A percentile compares a stretch with the other conserved stretches of the same genome.
These are phyloP conservation scores for Neoitamus cyanurus DNA, from an alignment of 2,888 invertebrate genomes.

Conservation along the genomic window DNA sequence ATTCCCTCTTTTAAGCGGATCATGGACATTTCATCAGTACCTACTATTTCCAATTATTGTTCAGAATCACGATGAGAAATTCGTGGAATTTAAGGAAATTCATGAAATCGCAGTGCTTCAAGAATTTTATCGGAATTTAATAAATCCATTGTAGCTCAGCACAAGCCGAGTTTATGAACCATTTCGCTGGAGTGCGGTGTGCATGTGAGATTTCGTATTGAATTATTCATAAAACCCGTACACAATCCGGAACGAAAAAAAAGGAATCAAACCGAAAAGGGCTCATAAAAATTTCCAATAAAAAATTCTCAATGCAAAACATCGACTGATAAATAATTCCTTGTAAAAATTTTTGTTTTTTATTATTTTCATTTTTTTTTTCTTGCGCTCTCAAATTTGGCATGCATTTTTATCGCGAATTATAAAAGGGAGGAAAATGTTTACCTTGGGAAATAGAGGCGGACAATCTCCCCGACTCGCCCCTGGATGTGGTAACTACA, in stretches of 20 bases:
- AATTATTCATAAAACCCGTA: neutral
- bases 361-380: neutral
- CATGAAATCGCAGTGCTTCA: neutral
- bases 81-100: neutral
- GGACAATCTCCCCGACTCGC: slow-evolving; percentile 85
- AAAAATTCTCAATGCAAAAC: neutral
- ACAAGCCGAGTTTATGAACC: neutral
- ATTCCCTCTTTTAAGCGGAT: neutral
- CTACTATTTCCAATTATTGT: neutral
- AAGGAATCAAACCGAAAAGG: neutral
- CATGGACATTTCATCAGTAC: neutral
- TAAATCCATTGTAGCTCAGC: neutral
- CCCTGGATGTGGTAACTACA: slow-evolving; percentile 93
- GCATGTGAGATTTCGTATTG: neutral
- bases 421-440: neutral
- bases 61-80: neutral
- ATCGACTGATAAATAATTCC: slow-evolving; percentile 3
- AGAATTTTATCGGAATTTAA: neutral
- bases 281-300: neutral
- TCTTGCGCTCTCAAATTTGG: neutral
- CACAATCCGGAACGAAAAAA: neutral
- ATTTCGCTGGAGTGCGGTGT: neutral
- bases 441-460: slow-evolving; percentile 89
- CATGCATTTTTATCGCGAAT: neutral
- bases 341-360: neutral